phyloP scores from a whole-genome alignment of 1,140 invertebrate genomes.

The Sminthurinus signatus region DNA sequence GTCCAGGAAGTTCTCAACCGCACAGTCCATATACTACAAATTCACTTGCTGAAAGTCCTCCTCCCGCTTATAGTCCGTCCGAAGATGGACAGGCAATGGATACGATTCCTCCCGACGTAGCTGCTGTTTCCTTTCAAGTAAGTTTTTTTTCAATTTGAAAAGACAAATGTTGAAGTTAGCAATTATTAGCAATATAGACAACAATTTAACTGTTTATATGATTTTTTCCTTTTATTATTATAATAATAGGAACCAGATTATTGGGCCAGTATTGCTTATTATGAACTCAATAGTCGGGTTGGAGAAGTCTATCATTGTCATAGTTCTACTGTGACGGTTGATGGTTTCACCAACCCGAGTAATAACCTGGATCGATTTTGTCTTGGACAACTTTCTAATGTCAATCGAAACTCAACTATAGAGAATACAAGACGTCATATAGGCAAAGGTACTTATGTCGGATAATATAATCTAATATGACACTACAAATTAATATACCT shows the following conservation, averaged over 20 bases:
- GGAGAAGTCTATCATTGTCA: slow-evolving; percentile 93
- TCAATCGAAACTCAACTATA: slow-evolving; percentile 96
- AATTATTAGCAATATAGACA: no score
- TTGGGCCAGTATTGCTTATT: slow-evolving; percentile 94
- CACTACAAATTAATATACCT: background rate
- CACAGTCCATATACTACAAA: slow-evolving; percentile 60
- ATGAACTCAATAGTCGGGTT: slow-evolving; percentile 90
- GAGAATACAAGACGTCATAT: slow-evolving; percentile 95
- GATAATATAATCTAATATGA: no score
- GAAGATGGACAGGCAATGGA: slow-evolving; percentile 61
- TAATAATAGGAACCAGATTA: slow-evolving; percentile 89
- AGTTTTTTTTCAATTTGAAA: slow-evolving; percentile 58
- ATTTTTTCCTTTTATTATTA: no score
- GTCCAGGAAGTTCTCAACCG: slow-evolving; percentile 56
- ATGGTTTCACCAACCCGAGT: slow-evolving; percentile 94
- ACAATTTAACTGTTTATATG: no score
- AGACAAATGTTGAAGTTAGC: background rate
- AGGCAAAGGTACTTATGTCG: slow-evolving; percentile 69
- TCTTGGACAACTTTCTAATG: slow-evolving; percentile 90
- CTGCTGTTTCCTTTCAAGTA: no score
- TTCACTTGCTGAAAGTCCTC: slow-evolving; percentile 71
- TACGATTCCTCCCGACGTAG: slow-evolving; percentile 55
- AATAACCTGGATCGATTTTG: slow-evolving; percentile 92
- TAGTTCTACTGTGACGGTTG: slow-evolving; percentile 82
- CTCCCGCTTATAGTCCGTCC: slow-evolving; percentile 84